Evolutionary conservation across 2,888 invertebrate genomes (phyloP), one percentile per base, ranked within the genome.

Genomic region (Zele albiditarsus): DNA sequence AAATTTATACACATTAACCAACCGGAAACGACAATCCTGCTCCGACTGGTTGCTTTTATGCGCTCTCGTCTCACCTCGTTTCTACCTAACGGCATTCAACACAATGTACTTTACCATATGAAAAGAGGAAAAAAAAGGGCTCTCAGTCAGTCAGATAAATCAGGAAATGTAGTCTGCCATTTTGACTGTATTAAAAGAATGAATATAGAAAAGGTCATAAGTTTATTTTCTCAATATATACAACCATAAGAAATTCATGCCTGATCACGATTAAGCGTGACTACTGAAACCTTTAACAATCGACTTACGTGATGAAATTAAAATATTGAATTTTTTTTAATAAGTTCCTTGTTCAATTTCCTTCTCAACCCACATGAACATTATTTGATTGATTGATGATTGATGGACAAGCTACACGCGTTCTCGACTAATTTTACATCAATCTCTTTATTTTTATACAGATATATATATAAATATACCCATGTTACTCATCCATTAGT

Each of bases 21-120:
- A 80, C 81, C 82, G 83, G 83, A 84, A 84, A 75, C 77, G 70
- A 42, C 65, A 53, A 73, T 58, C 68, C 65, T 70, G 80, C 71
- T 80, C 80, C 73, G 73, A 57, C 79, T 81, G 65, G 66, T 73
- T 77, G 82, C 78, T 81, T 71, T 66, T 72, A 71, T 71, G 70
- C 67, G 53, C 74, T 69, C 31, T 65, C 46, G 53, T 12, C 5
- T 38, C 38, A 60, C 28, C 38, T 38, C 8, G 20, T 38, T 53
- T 53, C n/a, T 20, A 5, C 8, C n/a, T 62, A 71, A 38, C 42
- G 60, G 20, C 25, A n/a, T 60, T 71, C 27, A 38, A 53, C 53
- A 53, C 53, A 53, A 20, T 53, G 23, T 53, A 5, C 4, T 53
- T 20, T 20, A 20, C 42, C 8, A 20, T 53, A 6, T 20, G n/a